Base-by-base conservation (phyloP, 1,140 invertebrate genomes). In the Carcinoscorpius rotundicauda region DNA sequence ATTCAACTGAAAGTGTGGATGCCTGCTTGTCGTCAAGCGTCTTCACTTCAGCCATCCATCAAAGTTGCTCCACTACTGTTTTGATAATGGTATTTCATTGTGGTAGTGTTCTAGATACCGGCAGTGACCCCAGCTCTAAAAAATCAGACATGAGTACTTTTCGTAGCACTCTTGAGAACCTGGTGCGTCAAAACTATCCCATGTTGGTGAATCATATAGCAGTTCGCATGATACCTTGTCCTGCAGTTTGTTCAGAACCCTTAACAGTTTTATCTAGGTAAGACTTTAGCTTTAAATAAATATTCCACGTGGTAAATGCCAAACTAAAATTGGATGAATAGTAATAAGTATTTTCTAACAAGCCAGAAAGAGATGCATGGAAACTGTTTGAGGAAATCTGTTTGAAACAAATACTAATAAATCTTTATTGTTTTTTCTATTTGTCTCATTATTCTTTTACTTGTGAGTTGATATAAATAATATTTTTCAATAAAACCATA, bases 111-210 rank as follows among this genome's bases (percentile, higher is more conserved):
- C 68, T 80, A 81, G 92, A 95, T 79, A 86, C 87, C 4, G 88
- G 89, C 73, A 84, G 89, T 62, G 92, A 95, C 73, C 82, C 89
- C 73, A 86, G 86, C 52, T 67, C 73, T 5, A 98, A 97, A 76
- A 93, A 93, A 73, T 95, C 92, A 49, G 97, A 99, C 80, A 86
- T 97, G 4, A 92, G 89, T 60, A 98, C 95, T n/a, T 93, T 99
- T 72, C 85, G 87, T 71, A 88, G 91, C 61, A 93, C 93, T 10
- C 93, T 99, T 75, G 94, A 99, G 77, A 87, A 86, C 58, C 91
- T 99, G 4, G 91, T 97, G 83, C 83, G 89, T 58, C 88, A 93
- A 74, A 94, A 98, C 80, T 99, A 99, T 81, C 89, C 93, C 6
- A 86, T 86, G 60, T 83, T 97, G 73, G 83, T 91, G 51, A 91